Base-by-base conservation (phyloP, 2,888 invertebrate species). In the Agriopis aurantiaria region DNA sequence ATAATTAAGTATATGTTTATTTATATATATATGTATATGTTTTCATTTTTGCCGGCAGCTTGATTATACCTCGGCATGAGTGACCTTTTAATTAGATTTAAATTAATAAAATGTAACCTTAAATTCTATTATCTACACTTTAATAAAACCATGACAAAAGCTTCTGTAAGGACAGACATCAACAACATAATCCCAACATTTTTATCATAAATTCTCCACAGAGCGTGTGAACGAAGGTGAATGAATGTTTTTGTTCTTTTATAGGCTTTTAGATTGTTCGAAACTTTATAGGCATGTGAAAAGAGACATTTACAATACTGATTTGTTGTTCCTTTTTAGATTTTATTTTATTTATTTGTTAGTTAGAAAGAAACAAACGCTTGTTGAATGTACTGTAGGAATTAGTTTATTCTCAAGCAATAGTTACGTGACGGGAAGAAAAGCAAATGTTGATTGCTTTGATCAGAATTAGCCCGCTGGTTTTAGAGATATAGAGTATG, bases 181-280 rank as follows among this genome's bases (percentile, higher is more conserved):
- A 1, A 7, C 14, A 23, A 17, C 12, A 61, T 3, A 60, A 8
- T 14, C 1, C 7, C 14, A 23, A 17, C 8, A 52, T 8, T 61
- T 9, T 40, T n/a, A 43, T 17, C 0, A 11, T 4, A 43, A 51
- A 41, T 51, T 61, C 51, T 40, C 10, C 10, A 40, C 12, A 11
- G 49, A 40, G 55, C 69, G 73, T 72, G 73, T 49, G 73, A 72
- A 72, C 53, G 57, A 71, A 71, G 65, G 55, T 49, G 60, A 57
- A 60, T 59, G 55, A 51, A 52, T 46, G 10, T 59, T 55, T 61
- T 66, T 61, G 49, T 72, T 65, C 8, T 51, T 60, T 65, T 70
- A 55, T 48, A 17, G 53, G 60, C 66, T 49, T 52, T 64, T 64
- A 53, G 52, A 58, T 46, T 51, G 48, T 68, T 41, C 9, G 43